phyloP scores from a whole-genome alignment of 1,140 invertebrate genomes.

The Lycorma delicatula region DNA sequence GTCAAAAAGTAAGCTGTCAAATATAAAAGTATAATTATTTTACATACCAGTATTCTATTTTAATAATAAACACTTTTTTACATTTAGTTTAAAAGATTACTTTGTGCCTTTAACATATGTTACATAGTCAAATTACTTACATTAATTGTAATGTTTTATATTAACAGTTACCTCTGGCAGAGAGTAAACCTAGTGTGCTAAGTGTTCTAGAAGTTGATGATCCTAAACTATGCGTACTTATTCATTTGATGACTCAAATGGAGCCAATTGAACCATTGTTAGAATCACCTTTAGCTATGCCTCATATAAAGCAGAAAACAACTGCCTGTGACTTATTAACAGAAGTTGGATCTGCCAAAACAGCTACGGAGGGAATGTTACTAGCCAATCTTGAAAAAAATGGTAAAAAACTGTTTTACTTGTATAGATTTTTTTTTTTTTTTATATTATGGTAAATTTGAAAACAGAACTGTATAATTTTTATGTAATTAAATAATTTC shows the following conservation, averaged over 20 bases:
- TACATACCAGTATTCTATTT: too few species aligned
- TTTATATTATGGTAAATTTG: neutral
- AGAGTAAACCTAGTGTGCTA: constrained; percentile 21
- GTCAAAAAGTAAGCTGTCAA: too few species aligned
- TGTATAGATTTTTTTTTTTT: neutral
- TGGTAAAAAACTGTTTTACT: constrained; percentile 41
- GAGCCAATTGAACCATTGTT: constrained; percentile 72
- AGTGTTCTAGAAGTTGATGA: constrained; percentile 72
- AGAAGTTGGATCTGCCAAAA: constrained; percentile 61
- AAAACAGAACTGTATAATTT: too few species aligned
- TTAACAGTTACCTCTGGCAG: constrained; percentile 36
- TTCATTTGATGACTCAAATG: constrained; percentile 78
- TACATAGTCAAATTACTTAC: too few species aligned
- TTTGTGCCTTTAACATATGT: too few species aligned
- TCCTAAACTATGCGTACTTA: constrained; percentile 75
- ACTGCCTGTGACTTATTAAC: constrained; percentile 66
- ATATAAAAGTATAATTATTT: too few species aligned
- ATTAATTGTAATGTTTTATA: too few species aligned
- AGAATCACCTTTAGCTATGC: constrained; percentile 69
- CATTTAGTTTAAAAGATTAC: too few species aligned
- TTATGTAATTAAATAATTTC: neutral
- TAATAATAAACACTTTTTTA: too few species aligned
- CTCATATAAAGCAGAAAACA: constrained; percentile 63
- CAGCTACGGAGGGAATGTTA: constrained; percentile 67
- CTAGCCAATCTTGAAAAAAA: constrained; percentile 81